Evolutionary conservation across 2,113 vertebrate species (phyloP), one percentile per base, ranked within the genome.

Genomic region (Triplophysa dalaica): DNA sequence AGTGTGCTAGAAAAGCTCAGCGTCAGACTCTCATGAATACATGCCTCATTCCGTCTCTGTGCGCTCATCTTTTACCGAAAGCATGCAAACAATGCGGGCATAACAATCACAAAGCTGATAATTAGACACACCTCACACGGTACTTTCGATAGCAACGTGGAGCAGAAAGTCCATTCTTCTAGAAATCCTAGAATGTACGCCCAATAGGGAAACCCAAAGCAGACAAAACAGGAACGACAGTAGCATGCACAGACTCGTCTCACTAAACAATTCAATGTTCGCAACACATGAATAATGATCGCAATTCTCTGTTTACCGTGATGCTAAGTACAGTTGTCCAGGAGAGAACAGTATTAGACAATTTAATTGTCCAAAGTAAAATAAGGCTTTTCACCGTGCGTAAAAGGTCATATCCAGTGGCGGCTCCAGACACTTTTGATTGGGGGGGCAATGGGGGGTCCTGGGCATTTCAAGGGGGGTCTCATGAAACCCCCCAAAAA

Each of bases 11-110:
- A 16, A 52, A 54, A 70, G n/a, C 19, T 48, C 21, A 11, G 10
- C 50, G 22, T 69, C 54, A 21, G 17, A n/a, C 8, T 38, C 8
- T 38, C 33, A 62, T 24, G 11, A 16, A 26, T 21, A 26, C 56
- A 45, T 63, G 38, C 58, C 74, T 65, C 62, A 77, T 77, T 65
- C 74, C 43, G 43, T 21, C 17, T 54, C n/a, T 54, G 43, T 75
- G 22, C 56, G 33, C 33, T 75, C 72, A 43, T 61, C 26, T 21
- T 14, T 13, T 13, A 52, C 19, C 75, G 60, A 80, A 80, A 81
- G 41, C 66, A 81, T 75, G 50, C 63, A 29, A 52, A 75, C 50
- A 81, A 75, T 81, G 79, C 50, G 33, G 66, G 21, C 56, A 24
- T 45, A 26, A 48, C 73, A 50, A 50, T 45, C 9, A 62, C 38